These are phyloP conservation scores for Molossus molossus DNA, from an alignment of 2,797 vertebrate genomes.

Conservation along the genomic window DNA sequence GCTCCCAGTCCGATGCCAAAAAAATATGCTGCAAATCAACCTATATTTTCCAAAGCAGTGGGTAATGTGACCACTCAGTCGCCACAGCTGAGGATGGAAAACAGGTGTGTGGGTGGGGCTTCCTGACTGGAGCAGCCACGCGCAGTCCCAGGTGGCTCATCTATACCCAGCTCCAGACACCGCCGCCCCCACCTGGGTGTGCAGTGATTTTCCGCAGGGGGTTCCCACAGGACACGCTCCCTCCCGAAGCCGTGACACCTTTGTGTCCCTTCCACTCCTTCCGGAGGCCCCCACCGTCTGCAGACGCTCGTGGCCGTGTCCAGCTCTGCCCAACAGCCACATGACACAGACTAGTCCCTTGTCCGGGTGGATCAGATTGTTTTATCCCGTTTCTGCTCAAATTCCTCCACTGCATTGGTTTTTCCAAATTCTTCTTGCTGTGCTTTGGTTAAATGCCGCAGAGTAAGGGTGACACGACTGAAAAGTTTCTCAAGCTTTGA, in stretches of 20 bases:
- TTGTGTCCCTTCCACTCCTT: not conserved
- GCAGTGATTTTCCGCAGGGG: conserved; percentile 58
- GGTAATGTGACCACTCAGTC: not conserved
- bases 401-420: not conserved
- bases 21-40: conserved; percentile 69
- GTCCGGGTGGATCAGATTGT: not conserved
- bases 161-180: conserved; percentile 1
- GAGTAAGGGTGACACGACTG: not conserved
- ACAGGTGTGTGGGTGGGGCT: conserved; percentile 69
- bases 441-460: not conserved
- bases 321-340: not conserved
- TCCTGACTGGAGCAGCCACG: not conserved
- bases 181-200: not conserved
- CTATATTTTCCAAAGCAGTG: conserved; percentile 75
- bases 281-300: not conserved
- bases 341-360: not conserved
- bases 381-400: not conserved
- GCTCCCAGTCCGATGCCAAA: conserved; percentile 59
- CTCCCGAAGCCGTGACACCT: not conserved
- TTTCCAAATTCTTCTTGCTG: not conserved
- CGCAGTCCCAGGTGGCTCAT: conserved; percentile 48
- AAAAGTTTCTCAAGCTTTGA: not conserved
- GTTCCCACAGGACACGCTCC: not conserved
- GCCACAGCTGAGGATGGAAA: conserved; percentile 72
- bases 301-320: not conserved